phyloP scores from a whole-genome alignment of 2,888 invertebrate species.

The Drosophila acutilabella region DNA sequence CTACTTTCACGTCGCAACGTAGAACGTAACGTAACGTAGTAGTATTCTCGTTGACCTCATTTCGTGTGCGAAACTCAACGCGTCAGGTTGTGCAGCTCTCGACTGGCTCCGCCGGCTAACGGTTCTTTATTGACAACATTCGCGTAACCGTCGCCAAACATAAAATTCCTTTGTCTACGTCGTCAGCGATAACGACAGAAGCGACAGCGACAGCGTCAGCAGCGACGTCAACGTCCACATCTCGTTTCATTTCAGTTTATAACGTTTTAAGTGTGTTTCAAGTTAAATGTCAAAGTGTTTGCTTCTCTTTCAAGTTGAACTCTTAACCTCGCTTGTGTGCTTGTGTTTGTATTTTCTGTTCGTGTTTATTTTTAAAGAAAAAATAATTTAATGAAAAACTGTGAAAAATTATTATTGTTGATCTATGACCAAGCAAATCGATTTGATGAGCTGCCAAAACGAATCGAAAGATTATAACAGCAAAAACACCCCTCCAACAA shows the following conservation, averaged over 20 bases:
- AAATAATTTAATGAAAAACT: not conserved
- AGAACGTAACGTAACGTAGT: constrained; percentile 39
- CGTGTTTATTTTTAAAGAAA: constrained; percentile 1
- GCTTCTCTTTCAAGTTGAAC: constrained; percentile 51
- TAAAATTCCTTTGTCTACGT: constrained; percentile 36
- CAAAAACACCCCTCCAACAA: constrained; percentile 37
- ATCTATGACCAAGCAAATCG: constrained; percentile 33
- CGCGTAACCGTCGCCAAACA: constrained; percentile 25
- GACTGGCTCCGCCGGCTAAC: constrained; percentile 31
- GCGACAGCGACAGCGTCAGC: not conserved
- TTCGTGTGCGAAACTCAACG: constrained; percentile 83
- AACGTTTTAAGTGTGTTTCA: constrained; percentile 31
- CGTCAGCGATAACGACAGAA: constrained; percentile 1
- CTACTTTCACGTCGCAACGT: constrained; percentile 67
- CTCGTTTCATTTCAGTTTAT: constrained; percentile 12
- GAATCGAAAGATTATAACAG: constrained; percentile 44
- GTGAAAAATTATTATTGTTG: constrained; percentile 22
- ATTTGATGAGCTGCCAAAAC: constrained; percentile 54
- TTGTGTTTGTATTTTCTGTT: constrained; percentile 20
- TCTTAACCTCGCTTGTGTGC: constrained; percentile 33
- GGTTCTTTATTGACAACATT: constrained; percentile 14
- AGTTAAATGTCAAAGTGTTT: constrained; percentile 64
- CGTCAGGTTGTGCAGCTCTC: constrained; percentile 78
- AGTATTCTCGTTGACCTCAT: constrained; percentile 83
- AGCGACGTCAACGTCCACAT: constrained; percentile 8